Evolutionary conservation across 2,113 vertebrate species (phyloP).

Genomic region (Bujurquina vittata): DNA sequence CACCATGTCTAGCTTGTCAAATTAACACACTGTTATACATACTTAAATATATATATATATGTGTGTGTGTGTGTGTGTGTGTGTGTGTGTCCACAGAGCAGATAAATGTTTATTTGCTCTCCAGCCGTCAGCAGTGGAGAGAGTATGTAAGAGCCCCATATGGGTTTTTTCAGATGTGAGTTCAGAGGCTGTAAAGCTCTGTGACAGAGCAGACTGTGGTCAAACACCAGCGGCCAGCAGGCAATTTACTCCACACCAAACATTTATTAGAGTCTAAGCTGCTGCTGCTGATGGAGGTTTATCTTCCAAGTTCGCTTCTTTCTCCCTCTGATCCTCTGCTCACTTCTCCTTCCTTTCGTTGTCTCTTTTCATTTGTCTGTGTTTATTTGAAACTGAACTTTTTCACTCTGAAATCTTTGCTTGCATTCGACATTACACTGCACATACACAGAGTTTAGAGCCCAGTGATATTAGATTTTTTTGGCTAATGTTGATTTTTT

Average conservation of each 20-base stretch:
- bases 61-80: no score
- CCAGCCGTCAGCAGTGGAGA: slow-evolving; percentile 9
- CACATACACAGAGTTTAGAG: background rate
- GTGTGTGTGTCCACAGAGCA: background rate
- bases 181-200: slow-evolving; percentile 62
- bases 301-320: slow-evolving; percentile 40
- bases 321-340: slow-evolving; percentile 43
- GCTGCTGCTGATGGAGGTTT: slow-evolving; percentile 50
- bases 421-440: background rate
- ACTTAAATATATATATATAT: no score
- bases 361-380: slow-evolving; percentile 4
- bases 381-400: slow-evolving; percentile 7
- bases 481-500: background rate
- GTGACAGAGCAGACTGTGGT: slow-evolving; percentile 55
- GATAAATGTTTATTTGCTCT: slow-evolving; percentile 55
- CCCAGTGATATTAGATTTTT: background rate
- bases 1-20: background rate
- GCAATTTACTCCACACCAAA: slow-evolving; percentile 63
- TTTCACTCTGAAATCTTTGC: background rate
- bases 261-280: slow-evolving; percentile 63
- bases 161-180: slow-evolving; percentile 50
- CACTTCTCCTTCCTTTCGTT: background rate
- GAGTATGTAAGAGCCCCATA: slow-evolving; percentile 11
- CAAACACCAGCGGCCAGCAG: slow-evolving; percentile 60
- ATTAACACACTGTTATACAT: slow-evolving; percentile 26